Percentiles rank a stretch among this genome's conserved stretches.
These are phyloP conservation scores for Danio jaintianensis DNA, from an alignment of 2,797 vertebrate species.

Conservation along the genomic window DNA sequence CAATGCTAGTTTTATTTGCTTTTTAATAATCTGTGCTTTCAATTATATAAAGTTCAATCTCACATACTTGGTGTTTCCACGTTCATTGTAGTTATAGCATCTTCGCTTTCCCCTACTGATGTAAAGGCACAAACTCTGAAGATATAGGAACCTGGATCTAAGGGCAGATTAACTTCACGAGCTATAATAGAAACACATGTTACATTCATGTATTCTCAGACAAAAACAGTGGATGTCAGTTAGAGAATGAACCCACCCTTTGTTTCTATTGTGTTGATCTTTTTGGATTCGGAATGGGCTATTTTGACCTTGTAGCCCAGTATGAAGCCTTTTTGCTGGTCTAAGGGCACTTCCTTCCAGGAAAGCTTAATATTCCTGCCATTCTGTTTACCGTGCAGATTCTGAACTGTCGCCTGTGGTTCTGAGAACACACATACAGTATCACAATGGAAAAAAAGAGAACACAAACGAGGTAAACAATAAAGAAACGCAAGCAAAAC, in stretches of 20 bases:
- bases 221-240: slow-evolving; percentile 23
- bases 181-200: slow-evolving; percentile 12
- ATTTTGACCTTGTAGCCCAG: slow-evolving; percentile 64
- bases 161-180: neutral
- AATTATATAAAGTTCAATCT: neutral
- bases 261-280: rapidly evolving
- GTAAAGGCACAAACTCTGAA: slow-evolving; percentile 70
- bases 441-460: neutral
- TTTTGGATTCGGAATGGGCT: neutral
- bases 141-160: slow-evolving; percentile 43
- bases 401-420: slow-evolving; percentile 40
- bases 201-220: neutral
- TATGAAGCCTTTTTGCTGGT: slow-evolving; percentile 68
- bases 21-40: neutral
- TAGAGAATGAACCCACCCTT: neutral
- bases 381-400: slow-evolving; percentile 2
- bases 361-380: slow-evolving; percentile 57
- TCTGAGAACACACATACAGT: slow-evolving; percentile 56
- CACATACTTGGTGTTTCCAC: slow-evolving; percentile 47
- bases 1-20: neutral
- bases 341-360: slow-evolving; percentile 65
- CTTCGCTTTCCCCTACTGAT: slow-evolving; percentile 63
- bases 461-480: slow-evolving; percentile 4
- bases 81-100: rapidly evolving
- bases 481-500: neutral